These are phyloP conservation scores for Luehdorfia chinensis DNA, from an alignment of 1,140 invertebrate species.

Conservation along the genomic window DNA sequence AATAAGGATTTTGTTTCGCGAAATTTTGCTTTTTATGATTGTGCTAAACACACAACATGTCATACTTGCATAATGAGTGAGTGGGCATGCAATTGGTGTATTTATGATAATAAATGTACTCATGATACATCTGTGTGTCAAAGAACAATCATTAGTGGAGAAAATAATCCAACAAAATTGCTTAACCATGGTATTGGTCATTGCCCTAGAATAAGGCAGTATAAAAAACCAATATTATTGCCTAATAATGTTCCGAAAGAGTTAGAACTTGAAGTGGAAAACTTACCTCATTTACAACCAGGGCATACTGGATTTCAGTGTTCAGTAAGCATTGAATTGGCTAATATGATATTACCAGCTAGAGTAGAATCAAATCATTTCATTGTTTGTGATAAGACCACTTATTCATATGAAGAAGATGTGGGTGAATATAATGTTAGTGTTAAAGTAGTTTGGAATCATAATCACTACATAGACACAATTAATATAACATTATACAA, in stretches of 20 bases:
- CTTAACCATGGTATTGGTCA: constrained; percentile 85
- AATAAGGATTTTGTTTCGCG: constrained; percentile 97
- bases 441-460: constrained; percentile 94
- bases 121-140: constrained; percentile 91
- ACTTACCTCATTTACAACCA: constrained; percentile 90
- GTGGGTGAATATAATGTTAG: constrained; percentile 92
- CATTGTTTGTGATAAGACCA: constrained; percentile 94
- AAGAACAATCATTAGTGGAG: constrained; percentile 88
- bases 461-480: constrained; percentile 94
- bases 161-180: constrained; percentile 86
- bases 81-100: constrained; percentile 97
- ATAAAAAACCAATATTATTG: constrained; percentile 83
- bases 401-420: constrained; percentile 92
- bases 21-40: constrained; percentile 97
- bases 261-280: constrained; percentile 92
- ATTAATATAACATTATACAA: constrained; percentile 95
- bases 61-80: constrained; percentile 90
- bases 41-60: constrained; percentile 91
- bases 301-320: constrained; percentile 93
- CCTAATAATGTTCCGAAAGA: constrained; percentile 94
- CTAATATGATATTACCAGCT: constrained; percentile 92
- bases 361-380: constrained; percentile 88
- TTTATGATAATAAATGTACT: constrained; percentile 96
- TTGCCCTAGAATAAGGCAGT: constrained; percentile 88
- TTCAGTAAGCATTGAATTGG: constrained; percentile 93